These are phyloP conservation scores for Glareola pratincola DNA, from an alignment of 2,113 vertebrate genomes.

Conservation along the genomic window DNA sequence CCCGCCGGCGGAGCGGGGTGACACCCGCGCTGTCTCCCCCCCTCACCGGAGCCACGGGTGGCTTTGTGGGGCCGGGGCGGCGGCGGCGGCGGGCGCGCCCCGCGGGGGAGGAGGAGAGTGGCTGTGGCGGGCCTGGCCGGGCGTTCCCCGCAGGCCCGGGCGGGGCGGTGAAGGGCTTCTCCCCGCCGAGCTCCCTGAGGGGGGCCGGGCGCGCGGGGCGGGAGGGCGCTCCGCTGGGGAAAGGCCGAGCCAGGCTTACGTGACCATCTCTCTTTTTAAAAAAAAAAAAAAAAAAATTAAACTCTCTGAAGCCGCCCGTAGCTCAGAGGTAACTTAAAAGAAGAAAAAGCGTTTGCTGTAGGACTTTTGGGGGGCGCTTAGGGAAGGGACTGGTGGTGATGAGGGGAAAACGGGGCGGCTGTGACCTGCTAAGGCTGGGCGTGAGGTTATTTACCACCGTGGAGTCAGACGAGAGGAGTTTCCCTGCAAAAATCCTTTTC, in stretches of 20 bases:
- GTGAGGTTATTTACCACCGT: accelerated
- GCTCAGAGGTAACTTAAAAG: neutral
- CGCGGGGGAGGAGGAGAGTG: too few relatives aligned
- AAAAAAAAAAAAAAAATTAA: too few relatives aligned
- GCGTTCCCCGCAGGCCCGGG: neutral
- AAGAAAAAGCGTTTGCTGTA: too few relatives aligned
- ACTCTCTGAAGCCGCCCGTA: accelerated
- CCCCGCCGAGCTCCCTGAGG: neutral
- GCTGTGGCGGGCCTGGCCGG: too few relatives aligned
- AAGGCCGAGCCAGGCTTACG: neutral
- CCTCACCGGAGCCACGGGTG: too few relatives aligned
- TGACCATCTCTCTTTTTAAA: too few relatives aligned
- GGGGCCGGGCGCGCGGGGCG: neutral
- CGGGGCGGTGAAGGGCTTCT: neutral
- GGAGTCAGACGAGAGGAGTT: accelerated
- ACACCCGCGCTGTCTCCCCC: too few relatives aligned
- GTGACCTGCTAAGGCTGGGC: neutral
- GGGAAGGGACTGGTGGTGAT: neutral
- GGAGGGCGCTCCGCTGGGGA: neutral
- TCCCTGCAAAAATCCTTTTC: accelerated
- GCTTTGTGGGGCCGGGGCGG: too few relatives aligned
- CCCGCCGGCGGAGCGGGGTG: too few relatives aligned
- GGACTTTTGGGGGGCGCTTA: too few relatives aligned
- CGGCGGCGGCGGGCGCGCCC: too few relatives aligned
- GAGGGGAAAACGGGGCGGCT: too few relatives aligned